Evolutionary conservation across 2,888 invertebrate genomes (phyloP), one percentile per base, ranked within the genome.

Genomic region (Schizaphis graminum): DNA sequence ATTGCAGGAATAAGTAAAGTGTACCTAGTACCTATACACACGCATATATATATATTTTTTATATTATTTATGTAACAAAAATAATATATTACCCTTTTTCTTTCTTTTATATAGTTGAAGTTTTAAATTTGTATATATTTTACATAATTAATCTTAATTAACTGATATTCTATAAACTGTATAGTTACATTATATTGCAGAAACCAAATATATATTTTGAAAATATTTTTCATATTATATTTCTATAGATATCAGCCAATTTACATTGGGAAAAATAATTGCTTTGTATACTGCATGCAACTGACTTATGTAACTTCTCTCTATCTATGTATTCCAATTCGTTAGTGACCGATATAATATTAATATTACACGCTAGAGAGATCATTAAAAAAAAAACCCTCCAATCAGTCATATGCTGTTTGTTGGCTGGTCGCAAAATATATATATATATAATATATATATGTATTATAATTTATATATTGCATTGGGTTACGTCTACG

Each of bases 271-370:
- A 77, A 77, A 77, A 41, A 35, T 77, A 35, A 35, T 77, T 35
- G 77, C 35, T 2, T 21, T 35, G 35, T 77, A 77, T 77, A 35
- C 77, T 77, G 35, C 16, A 77, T 77, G 35, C 16, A 77, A 35
- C 21, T 21, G 21, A 77, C 77, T 77, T 77, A 77, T 41, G 21
- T 77, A 77, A 77, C 77, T 77, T 35, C 77, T 21, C 21, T 77
- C 77, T 41, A 28, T 13, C 2, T 28, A 7, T 44, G 41, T 86
- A 16, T 28, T 89, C 53, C 4, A 35, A 16, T 44, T 91, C 28
- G 91, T 91, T 28, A 35, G 53, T 44, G 61, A 90, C 44, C 90
- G 47, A 67, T 90, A 61, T 67, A 47, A 67, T 90, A 90, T n/a
- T 47, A 90, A 35, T 77, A 21, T 77, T 77, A 35, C 11, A 77